Percentiles rank a stretch among this genome's conserved stretches.
Conservation (phyloP, 2,888 invertebrate species). For the Brenthis daphne region DNA sequence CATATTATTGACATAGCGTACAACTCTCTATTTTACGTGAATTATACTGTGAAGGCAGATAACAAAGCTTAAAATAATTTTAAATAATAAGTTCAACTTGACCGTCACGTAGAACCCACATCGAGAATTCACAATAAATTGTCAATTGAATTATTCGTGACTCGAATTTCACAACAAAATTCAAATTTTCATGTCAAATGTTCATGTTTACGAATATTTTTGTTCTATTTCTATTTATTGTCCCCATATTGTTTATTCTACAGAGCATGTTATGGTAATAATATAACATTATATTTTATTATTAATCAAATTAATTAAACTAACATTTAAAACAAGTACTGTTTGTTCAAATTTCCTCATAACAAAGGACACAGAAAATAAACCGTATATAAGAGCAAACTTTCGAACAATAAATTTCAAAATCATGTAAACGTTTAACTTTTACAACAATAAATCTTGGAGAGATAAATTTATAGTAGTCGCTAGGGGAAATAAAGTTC, state of each 20-base stretch:
- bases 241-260: not conserved
- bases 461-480: constrained; percentile 56
- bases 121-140: constrained; percentile 33
- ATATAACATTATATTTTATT: too few species aligned
- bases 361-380: constrained; percentile 22
- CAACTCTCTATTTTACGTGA: constrained; percentile 2
- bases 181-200: constrained; percentile 22
- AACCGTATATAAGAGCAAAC: constrained; percentile 21
- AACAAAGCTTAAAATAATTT: constrained; percentile 38
- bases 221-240: not conserved
- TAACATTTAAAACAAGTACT: constrained; percentile 1
- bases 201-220: not conserved
- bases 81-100: constrained; percentile 31
- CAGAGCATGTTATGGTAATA: too few species aligned
- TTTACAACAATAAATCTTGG: constrained; percentile 34
- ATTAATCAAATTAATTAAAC: not conserved
- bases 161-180: constrained; percentile 39
- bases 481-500: constrained; percentile 55
- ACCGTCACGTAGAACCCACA: constrained; percentile 33
- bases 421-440: constrained; percentile 37
- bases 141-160: constrained; percentile 42
- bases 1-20: constrained; percentile 17
- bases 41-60: constrained; percentile 42
- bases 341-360: constrained; percentile 6
- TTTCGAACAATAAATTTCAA: constrained; percentile 36